Conservation (phyloP, 2,113 vertebrate species). For the Hemicordylus capensis region DNA sequence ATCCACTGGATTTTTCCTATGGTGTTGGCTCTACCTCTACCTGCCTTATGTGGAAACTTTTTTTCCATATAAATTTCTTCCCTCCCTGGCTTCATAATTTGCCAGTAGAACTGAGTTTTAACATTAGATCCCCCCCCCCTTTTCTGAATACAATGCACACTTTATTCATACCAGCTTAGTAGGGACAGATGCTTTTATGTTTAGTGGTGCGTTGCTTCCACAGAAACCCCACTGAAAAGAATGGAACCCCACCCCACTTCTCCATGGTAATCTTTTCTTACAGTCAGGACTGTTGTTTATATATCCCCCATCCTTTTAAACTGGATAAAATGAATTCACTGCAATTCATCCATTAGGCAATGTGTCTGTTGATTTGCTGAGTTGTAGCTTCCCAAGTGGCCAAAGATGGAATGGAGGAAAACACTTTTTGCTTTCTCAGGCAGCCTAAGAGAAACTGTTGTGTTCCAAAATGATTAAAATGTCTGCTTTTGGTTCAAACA, state of each 20-base stretch:
- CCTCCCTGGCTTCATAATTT: constrained; percentile 1
- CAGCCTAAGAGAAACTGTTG: neutral
- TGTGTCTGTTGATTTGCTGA: neutral
- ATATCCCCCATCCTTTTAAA: neutral
- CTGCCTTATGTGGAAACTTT: neutral
- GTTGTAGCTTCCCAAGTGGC: neutral
- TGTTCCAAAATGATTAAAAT: neutral
- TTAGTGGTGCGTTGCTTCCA: neutral
- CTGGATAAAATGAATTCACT: neutral
- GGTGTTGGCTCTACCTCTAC: neutral
- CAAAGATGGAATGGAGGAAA: neutral
- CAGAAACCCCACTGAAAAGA: neutral
- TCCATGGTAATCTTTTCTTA: neutral
- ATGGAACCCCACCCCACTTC: neutral
- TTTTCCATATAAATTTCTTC: neutral
- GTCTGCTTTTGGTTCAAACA: neutral
- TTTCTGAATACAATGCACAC: neutral
- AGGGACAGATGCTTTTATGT: neutral
- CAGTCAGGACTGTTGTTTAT: neutral
- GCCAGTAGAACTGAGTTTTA: neutral
- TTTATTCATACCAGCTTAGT: neutral
- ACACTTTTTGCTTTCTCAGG: neutral
- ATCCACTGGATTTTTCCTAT: neutral
- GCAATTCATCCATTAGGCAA: neutral
- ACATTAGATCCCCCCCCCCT: neutral